Evolutionary conservation across 2,888 invertebrate species (phyloP), one percentile per base, ranked within the genome.

Genomic region (Teinopalpus imperialis): DNA sequence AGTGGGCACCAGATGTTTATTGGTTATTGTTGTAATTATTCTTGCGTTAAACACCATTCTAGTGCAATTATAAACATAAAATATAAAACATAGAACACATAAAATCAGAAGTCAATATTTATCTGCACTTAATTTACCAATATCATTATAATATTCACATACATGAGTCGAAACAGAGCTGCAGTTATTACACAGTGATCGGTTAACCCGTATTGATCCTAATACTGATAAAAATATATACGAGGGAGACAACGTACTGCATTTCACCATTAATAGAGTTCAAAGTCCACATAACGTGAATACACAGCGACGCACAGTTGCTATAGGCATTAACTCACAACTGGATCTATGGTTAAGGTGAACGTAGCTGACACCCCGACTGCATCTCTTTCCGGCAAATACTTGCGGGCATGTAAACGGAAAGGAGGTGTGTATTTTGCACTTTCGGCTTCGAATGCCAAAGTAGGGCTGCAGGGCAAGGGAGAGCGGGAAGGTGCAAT

Each of bases 401-500:
- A 69, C 67, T 63, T 66, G 54, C 55, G 65, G 56, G 60, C 67
- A 58, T 57, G 64, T 56, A 74, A 61, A 63, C 57, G 79, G 69
- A 71, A 75, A 71, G 76, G 80, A 81, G 69, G 69, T 56, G 55
- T 51, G 57, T 66, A 69, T 71, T 78, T 57, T 62, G 64, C 68
- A 68, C 69, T 73, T 80, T 70, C 81, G 59, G 61, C 77, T 34
- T 76, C 64, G 61, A 63, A 78, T 81, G 66, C 66, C 68, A 81
- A 88, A 80, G 81, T 86, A 85, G 87, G 87, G 87, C 86, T 86
- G 74, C 82, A 83, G 83, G 81, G 85, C 78, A 83, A 83, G 85
- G 86, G 86, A 85, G 83, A 81, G 74, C 78, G 77, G 73, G 69
- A 75, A 81, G 82, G 88, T 75, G 81, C 86, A 86, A 74, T 86